Evolutionary conservation across 2,113 vertebrate species (phyloP).

Genomic region (Ameiurus melas): DNA sequence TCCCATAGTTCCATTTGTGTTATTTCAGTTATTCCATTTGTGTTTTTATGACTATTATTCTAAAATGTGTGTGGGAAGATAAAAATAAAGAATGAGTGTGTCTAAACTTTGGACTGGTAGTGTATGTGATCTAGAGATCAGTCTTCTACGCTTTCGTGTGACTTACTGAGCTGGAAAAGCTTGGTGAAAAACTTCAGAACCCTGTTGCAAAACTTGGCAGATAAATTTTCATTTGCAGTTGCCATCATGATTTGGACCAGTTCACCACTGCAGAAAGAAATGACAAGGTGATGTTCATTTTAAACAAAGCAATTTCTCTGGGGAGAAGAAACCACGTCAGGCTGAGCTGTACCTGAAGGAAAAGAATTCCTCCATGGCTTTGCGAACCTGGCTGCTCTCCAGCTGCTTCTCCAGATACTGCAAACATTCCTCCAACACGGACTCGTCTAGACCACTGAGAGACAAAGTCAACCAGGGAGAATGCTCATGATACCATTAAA

Average conservation of each 20-base stretch:
- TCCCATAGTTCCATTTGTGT: no score
- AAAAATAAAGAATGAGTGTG: no score
- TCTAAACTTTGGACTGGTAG: no score
- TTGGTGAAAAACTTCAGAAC: slow-evolving; percentile 99
- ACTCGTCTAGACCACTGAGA: slow-evolving; percentile 89
- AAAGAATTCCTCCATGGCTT: slow-evolving; percentile 99
- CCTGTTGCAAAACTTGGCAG: slow-evolving; percentile 96
- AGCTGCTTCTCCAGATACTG: slow-evolving; percentile 96
- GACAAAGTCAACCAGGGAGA: slow-evolving; percentile 25
- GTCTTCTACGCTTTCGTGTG: neutral
- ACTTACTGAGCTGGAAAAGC: slow-evolving; percentile 98
- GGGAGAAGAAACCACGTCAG: neutral
- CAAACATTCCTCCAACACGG: slow-evolving; percentile 93
- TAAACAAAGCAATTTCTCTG: neutral
- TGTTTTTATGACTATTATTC: no score
- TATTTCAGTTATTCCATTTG: no score
- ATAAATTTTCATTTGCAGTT: slow-evolving; percentile 93
- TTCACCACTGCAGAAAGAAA: slow-evolving; percentile 79
- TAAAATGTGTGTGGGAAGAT: no score
- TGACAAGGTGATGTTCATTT: neutral
- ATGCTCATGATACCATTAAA: neutral
- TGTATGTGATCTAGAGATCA: neutral
- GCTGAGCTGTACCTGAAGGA: slow-evolving; percentile 81
- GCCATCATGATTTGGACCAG: slow-evolving; percentile 99
- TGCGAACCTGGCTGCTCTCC: slow-evolving; percentile 92